Evolutionary conservation across 2,888 invertebrate species (phyloP).

Genomic region (Malachius bipustulatus): DNA sequence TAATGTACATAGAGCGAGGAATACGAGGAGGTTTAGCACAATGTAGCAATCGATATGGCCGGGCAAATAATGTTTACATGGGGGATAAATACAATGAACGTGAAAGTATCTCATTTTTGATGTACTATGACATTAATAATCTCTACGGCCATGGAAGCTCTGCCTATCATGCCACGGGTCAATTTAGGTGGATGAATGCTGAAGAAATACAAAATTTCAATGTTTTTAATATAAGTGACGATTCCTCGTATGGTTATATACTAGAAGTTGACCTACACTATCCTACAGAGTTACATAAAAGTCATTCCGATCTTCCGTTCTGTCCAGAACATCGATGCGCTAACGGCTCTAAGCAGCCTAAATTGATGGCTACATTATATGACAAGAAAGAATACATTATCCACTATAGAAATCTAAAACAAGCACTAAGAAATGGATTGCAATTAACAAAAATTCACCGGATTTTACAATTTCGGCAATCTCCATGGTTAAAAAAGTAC

Average conservation of each 20-base stretch:
- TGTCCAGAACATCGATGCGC: neutral
- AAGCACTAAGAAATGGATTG: constrained; percentile 5
- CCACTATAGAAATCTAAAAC: constrained; percentile 6
- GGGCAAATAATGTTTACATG: neutral
- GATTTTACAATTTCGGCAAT: neutral
- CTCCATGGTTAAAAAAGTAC: constrained; percentile 17
- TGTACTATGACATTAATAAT: neutral
- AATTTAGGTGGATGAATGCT: neutral
- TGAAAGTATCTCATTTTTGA: neutral
- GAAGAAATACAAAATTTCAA: neutral
- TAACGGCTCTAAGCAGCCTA: neutral
- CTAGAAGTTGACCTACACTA: neutral
- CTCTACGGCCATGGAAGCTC: neutral
- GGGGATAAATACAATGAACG: neutral
- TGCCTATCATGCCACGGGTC: neutral
- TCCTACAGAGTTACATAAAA: neutral
- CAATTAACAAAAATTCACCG: constrained; percentile 7
- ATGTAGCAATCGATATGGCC: neutral
- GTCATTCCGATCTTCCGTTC: neutral
- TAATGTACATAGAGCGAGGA: neutral
- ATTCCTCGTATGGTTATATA: neutral
- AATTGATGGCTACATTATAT: constrained; percentile 10
- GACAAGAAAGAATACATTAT: constrained; percentile 7
- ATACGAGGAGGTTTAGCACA: neutral
- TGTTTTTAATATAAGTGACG: neutral